A percentile compares a stretch with the other conserved stretches of the same genome.
Evolutionary conservation across 2,113 vertebrate genomes (phyloP).

Genomic region (Scytalopus superciliaris): DNA sequence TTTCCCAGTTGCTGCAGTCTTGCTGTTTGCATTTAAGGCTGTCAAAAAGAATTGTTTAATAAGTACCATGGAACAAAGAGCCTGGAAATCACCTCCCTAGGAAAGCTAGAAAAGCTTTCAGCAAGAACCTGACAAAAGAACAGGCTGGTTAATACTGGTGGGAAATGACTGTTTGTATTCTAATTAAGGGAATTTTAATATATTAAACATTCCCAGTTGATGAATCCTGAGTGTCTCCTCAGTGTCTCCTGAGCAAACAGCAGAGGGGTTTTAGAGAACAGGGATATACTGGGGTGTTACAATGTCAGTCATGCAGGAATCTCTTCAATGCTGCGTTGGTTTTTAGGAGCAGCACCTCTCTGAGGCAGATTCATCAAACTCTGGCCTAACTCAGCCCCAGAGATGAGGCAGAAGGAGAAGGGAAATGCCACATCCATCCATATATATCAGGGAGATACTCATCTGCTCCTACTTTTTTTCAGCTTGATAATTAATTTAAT

Average conservation of each 20-base stretch:
- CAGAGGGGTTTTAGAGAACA: background rate
- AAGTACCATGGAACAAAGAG: slow-evolving; percentile 36
- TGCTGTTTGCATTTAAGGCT: slow-evolving; percentile 51
- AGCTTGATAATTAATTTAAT: no score
- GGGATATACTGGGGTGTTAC: background rate
- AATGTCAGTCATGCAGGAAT: background rate
- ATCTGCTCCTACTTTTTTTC: background rate
- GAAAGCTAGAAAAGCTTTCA: slow-evolving; percentile 16
- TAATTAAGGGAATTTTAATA: slow-evolving; percentile 7
- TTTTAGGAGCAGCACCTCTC: background rate
- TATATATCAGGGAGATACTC: background rate
- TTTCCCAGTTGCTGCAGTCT: slow-evolving; percentile 26
- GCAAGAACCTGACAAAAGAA: background rate
- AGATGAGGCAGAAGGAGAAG: background rate
- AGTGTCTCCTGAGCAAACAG: background rate
- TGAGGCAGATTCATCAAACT: background rate
- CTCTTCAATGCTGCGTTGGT: background rate
- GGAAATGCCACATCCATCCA: background rate
- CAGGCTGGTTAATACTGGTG: background rate
- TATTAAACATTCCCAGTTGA: background rate
- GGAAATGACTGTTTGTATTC: background rate
- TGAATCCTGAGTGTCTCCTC: no score
- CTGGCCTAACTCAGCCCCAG: background rate
- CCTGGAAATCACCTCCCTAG: slow-evolving; percentile 25
- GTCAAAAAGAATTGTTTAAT: slow-evolving; percentile 46